phyloP scores from a whole-genome alignment of 2,113 vertebrate species.

The Mastomys natalensis region DNA sequence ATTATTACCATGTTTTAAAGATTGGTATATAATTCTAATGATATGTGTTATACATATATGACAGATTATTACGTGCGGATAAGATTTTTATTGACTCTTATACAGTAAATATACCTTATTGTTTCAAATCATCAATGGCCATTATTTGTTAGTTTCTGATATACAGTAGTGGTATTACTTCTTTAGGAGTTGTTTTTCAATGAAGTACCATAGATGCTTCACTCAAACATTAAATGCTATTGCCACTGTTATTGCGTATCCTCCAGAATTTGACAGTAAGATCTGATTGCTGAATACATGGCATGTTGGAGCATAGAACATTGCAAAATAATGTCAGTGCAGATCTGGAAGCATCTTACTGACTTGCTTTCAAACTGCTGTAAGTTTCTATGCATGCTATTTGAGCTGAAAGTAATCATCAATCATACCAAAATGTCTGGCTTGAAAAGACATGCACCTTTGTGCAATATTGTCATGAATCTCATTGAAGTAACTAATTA shows the following conservation, averaged over 20 bases:
- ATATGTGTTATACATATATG: not conserved
- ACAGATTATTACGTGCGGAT: not conserved
- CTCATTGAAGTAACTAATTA: not conserved
- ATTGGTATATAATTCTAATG: not conserved
- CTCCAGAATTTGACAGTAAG: not conserved
- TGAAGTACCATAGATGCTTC: not conserved
- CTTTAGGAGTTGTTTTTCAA: not conserved
- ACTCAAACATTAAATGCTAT: not conserved
- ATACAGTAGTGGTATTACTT: not conserved
- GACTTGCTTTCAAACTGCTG: not conserved
- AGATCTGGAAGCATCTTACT: not conserved
- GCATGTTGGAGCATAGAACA: not conserved
- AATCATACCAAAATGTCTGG: not conserved
- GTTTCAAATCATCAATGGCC: not conserved
- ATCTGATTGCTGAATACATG: not conserved
- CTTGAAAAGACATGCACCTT: not conserved
- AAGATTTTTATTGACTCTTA: not conserved
- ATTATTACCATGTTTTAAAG: not conserved
- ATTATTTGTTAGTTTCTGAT: not conserved
- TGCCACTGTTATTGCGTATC: not conserved
- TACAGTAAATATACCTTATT: not conserved
- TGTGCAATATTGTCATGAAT: not conserved
- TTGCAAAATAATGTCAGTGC: not conserved
- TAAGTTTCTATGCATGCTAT: not conserved
- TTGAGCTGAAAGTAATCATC: not conserved